A percentile compares a stretch with the other conserved stretches of the same genome.
These are phyloP conservation scores for Lasioglossum morio DNA, from an alignment of 2,888 invertebrate genomes.

Conservation along the genomic window DNA sequence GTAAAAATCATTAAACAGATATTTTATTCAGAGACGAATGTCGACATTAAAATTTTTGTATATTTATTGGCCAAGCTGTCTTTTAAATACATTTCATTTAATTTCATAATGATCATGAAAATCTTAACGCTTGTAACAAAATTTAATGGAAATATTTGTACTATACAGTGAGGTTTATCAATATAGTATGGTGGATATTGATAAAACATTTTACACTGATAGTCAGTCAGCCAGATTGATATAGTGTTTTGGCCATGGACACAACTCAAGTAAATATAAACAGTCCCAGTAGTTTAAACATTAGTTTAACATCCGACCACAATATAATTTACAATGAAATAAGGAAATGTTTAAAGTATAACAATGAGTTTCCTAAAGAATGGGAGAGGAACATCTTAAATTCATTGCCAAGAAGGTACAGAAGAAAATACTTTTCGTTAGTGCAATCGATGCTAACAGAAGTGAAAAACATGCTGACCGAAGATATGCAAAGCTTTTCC, in stretches of 20 bases:
- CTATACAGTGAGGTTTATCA: neutral
- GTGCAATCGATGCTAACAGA: conserved; percentile 74
- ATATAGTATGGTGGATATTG: conserved; percentile 26
- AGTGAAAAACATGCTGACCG: conserved; percentile 72
- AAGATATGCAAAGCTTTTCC: conserved; percentile 71
- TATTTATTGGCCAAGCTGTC: neutral
- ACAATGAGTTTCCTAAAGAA: conserved; percentile 68
- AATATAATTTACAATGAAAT: conserved; percentile 26
- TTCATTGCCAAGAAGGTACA: conserved; percentile 68
- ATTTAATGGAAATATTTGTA: conserved; percentile 2
- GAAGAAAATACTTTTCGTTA: conserved; percentile 66
- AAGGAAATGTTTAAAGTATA: conserved; percentile 51
- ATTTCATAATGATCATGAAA: neutral
- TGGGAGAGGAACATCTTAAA: conserved; percentile 79
- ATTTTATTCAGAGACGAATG: neutral
- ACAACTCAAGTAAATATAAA: neutral
- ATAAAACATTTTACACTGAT: conserved; percentile 38
- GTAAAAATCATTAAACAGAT: neutral
- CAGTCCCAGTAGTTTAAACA: conserved; percentile 14
- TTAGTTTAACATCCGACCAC: neutral
- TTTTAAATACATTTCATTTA: neutral
- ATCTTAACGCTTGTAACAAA: neutral
- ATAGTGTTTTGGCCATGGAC: conserved; percentile 15
- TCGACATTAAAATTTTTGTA: neutral
- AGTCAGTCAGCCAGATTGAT: neutral